Evolutionary conservation across 2,113 vertebrate species (phyloP), one percentile per base, ranked within the genome.

Genomic region (Xenopus borealis): DNA sequence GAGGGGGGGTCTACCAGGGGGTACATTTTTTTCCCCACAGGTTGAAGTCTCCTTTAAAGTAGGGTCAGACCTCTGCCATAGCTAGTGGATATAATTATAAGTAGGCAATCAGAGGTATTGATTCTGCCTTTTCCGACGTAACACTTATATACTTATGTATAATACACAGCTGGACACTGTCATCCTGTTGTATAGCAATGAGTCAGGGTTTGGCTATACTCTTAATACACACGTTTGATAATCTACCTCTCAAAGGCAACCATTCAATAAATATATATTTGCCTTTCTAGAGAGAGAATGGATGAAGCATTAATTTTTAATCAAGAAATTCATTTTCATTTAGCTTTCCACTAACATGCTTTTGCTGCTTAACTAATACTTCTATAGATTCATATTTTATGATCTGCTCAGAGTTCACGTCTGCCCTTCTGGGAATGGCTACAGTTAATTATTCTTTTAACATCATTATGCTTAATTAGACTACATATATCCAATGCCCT

Each of bases 401-500:
- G 55, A 53, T 75, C 44, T 62, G 52, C 55, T 30, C 46, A 46
- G 45, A 75, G 45, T 57, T 75, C 58, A 12, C 45, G 5, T 40
- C 5, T 53, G 14, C 44, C 62, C 72, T 62, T 44, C 14, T 53
- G 72, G 72, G 72, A 75, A 75, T 75, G 65, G 65, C 72, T 75
- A 59, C 52, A 59, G 72, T 59, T 69, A 69, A 75, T 75, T 75
- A 75, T 75, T 68, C 72, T 69, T 75, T 75, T 69, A 67, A 67
- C 72, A 75, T 75, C 72, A 75, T 75, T 75, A 69, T 68, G n/a
- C 57, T 67, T 62, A 75, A 75, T 75, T 75, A 75, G n/a, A 19
- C 46, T 62, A 69, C 65, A 67, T 75, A 69, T 62, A 69, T 69
- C 57, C 62, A 75, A 30, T 69, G 55, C 19, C 62, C 20, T 44